Evolutionary conservation across 2,888 invertebrate genomes (phyloP), one percentile per base, ranked within the genome.

Genomic region (Platycheirus albimanus): DNA sequence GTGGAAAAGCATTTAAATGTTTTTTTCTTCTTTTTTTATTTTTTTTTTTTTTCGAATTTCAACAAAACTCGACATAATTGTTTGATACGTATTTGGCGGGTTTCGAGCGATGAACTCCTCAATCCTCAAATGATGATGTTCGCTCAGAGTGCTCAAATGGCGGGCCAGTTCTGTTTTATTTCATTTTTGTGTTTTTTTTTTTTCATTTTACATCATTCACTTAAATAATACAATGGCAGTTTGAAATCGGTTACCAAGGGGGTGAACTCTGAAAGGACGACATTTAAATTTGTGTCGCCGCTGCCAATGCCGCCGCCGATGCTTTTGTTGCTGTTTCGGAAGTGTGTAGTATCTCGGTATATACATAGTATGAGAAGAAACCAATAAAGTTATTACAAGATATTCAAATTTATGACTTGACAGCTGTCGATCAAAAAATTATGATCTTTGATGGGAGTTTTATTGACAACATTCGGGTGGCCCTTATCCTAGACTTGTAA

Each of bases 361-460:
- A 52, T 56, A 1, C 15, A 8, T 6, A 56, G 28, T 38, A 56
- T 56, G 41, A 28, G 45, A 61, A 51, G 49, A 67, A 81, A 33
- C 47, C 51, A 66, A 76, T 71, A 47, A 72, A 58, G 58, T 79
- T 77, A 79, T 47, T 79, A 79, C 74, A 84, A 79, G 78, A 84
- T 84, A 79, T 84, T 79, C 56, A 84, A 84, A 84, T 84, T 79
- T 74, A 70, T 61, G 72, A 78, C 78, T 78, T 84, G 84, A 79
- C 84, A 84, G 84, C 84, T 84, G 84, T 84, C 84, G 79, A 84
- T 79, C 84, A 84, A 79, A 41, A 69, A 78, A 64, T 78, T 83
- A 83, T 83, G 72, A 78, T 78, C 81, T 61, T 72, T 19, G 72
- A 61, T 52, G 54, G 19, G 78, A 67, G 72, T 63, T 64, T 41